Conservation (phyloP, 1,140 invertebrate genomes). For the Ridgeia piscesae region DNA sequence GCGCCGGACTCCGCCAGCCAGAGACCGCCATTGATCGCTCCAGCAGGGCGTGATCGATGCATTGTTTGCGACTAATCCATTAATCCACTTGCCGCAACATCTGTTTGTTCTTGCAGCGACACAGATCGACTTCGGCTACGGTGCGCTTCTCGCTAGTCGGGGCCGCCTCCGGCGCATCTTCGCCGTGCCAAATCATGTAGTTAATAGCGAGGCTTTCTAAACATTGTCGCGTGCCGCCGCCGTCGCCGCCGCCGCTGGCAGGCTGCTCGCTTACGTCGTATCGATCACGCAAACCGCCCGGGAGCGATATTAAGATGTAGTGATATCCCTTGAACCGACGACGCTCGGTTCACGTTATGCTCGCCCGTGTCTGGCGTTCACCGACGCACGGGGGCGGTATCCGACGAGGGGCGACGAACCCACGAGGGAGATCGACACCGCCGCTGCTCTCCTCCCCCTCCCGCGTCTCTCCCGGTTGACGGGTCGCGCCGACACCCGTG, state of each 20-base stretch:
- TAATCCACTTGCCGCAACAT: not conserved
- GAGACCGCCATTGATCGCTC: too few relatives aligned
- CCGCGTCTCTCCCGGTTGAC: not conserved
- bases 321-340: not conserved
- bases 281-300: not conserved
- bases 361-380: not conserved
- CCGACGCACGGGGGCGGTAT: not conserved
- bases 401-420: too few relatives aligned
- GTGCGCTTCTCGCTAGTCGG: not conserved
- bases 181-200: not conserved
- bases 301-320: constrained; percentile 1
- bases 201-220: not conserved
- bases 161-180: not conserved
- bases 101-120: not conserved
- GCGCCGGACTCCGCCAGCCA: too few relatives aligned
- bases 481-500: not conserved
- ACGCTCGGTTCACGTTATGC: not conserved
- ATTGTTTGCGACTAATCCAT: not conserved
- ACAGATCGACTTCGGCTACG: not conserved
- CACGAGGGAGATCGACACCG: not conserved
- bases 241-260: not conserved
- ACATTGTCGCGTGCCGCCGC: not conserved
- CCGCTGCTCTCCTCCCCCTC: not conserved
- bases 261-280: not conserved
- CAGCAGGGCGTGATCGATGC: not conserved